phyloP scores from a whole-genome alignment of 2,113 vertebrate genomes.

The Phoenicopterus ruber region DNA sequence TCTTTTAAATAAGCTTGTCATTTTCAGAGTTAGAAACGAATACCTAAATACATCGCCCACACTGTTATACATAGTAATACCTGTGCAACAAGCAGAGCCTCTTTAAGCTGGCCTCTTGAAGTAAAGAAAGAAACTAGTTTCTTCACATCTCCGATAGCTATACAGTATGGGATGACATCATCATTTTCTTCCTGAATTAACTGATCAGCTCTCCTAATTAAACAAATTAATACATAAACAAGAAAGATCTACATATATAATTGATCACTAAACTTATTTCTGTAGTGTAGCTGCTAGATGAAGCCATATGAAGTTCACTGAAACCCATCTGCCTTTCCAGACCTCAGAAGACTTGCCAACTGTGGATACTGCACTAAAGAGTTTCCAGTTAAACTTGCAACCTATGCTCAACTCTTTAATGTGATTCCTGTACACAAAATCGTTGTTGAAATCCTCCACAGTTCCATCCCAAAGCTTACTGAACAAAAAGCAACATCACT shows the following conservation, averaged over 20 bases:
- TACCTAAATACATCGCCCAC: background rate
- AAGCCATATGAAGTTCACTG: background rate
- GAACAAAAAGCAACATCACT: background rate
- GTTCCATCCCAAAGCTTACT: background rate
- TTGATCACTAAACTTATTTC: background rate
- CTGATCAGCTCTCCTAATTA: constrained; percentile 90
- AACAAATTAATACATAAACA: constrained; percentile 6
- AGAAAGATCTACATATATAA: background rate
- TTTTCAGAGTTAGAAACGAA: background rate
- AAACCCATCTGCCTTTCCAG: background rate
- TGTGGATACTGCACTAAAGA: background rate
- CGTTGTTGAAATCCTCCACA: background rate
- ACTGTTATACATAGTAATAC: constrained; percentile 59
- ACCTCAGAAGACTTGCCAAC: background rate
- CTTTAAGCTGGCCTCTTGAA: constrained; percentile 89
- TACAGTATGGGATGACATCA: constrained; percentile 91
- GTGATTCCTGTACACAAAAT: background rate
- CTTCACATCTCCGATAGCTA: constrained; percentile 89
- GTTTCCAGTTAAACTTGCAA: background rate
- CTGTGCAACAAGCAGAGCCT: constrained; percentile 92
- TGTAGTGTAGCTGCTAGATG: background rate
- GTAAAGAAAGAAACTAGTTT: constrained; percentile 90
- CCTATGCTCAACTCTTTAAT: background rate
- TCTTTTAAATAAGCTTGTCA: background rate
- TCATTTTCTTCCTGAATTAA: constrained; percentile 94